phyloP scores from a whole-genome alignment of 2,888 invertebrate genomes.

The Disparrhopalites patrizii region DNA sequence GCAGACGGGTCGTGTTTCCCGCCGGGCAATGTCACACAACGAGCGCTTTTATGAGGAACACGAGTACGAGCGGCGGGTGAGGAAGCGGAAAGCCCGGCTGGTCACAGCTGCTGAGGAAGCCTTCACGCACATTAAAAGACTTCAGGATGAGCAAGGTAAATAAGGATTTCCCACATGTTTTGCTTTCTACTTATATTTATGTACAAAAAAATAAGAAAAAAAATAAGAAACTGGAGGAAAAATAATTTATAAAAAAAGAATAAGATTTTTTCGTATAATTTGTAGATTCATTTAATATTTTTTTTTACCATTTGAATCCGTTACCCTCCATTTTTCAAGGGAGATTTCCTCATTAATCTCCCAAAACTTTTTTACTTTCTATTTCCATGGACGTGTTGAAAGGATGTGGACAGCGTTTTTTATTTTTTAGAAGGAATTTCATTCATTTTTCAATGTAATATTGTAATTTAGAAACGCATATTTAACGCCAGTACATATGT shows the following conservation, averaged over 20 bases:
- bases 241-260: too few relatives aligned
- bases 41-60: slow-evolving; percentile 97
- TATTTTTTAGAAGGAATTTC: neutral
- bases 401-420: neutral
- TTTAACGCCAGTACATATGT: too few relatives aligned
- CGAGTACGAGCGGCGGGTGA: slow-evolving; percentile 88
- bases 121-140: slow-evolving; percentile 90
- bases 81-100: slow-evolving; percentile 83
- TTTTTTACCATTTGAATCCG: too few relatives aligned
- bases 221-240: neutral
- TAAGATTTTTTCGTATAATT: too few relatives aligned
- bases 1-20: slow-evolving; percentile 40
- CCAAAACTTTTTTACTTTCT: neutral
- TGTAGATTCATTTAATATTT: too few relatives aligned
- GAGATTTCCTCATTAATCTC: neutral
- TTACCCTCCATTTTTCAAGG: neutral
- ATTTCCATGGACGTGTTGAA: neutral
- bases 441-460: too few relatives aligned
- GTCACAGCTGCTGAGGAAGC: slow-evolving; percentile 95
- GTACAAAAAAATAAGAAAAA: neutral
- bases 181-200: neutral
- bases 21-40: slow-evolving; percentile 86
- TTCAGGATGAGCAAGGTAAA: slow-evolving; percentile 61
- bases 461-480: too few relatives aligned
- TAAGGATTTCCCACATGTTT: too few relatives aligned